Percentiles rank a stretch among this genome's conserved stretches.
Evolutionary conservation across 2,113 vertebrate genomes (phyloP).

Genomic region (Microcebus griseorufus): DNA sequence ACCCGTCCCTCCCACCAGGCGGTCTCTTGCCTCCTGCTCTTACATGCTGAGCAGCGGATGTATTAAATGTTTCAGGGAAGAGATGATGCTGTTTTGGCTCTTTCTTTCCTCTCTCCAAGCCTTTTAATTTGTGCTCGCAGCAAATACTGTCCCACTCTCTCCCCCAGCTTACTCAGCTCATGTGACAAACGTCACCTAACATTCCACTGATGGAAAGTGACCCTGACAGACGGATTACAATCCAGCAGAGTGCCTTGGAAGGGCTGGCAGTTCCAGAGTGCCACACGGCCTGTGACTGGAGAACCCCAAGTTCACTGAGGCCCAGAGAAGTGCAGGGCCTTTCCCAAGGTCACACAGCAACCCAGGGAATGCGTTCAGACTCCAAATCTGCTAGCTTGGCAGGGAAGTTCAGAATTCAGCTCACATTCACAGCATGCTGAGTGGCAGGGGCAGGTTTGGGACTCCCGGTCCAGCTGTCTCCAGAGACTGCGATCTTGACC

Average conservation of each 20-base stretch:
- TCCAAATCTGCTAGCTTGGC: not conserved
- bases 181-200: not conserved
- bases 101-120: not conserved
- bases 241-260: not conserved
- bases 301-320: not conserved
- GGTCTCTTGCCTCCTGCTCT: accelerated
- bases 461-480: not conserved
- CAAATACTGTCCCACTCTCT: not conserved
- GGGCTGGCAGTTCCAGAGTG: not conserved
- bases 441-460: not conserved
- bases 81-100: not conserved
- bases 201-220: not conserved
- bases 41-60: accelerated
- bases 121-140: not conserved
- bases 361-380: not conserved
- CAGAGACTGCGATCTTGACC: not conserved
- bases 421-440: not conserved
- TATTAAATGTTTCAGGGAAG: not conserved
- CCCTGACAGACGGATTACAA: not conserved
- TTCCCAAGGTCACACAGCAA: not conserved
- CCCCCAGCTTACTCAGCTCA: not conserved
- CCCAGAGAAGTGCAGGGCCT: not conserved
- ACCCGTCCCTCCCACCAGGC: not conserved
- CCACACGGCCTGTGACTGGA: not conserved
- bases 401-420: not conserved